phyloP scores from a whole-genome alignment of 2,113 vertebrate genomes.

The Osmerus eperlanus region DNA sequence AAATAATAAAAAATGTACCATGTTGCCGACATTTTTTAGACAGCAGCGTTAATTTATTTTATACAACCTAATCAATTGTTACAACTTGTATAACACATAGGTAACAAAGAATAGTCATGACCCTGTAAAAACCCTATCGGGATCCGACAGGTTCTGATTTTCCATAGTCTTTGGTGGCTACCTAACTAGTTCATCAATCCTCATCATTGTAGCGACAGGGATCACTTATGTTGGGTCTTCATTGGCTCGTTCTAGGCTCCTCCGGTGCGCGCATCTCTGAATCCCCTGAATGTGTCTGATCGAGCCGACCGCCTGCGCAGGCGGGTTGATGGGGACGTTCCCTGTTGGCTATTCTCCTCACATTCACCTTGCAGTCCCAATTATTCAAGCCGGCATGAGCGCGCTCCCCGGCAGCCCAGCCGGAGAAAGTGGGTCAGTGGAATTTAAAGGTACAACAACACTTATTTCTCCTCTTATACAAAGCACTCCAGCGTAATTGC shows the following conservation, averaged over 20 bases:
- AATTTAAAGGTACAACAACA: slow-evolving; percentile 69
- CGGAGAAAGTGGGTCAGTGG: slow-evolving; percentile 73
- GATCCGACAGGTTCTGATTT: too few relatives aligned
- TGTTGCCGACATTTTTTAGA: too few relatives aligned
- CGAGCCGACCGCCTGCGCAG: background rate
- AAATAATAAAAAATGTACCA: too few relatives aligned
- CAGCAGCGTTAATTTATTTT: too few relatives aligned
- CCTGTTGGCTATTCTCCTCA: slow-evolving; percentile 66
- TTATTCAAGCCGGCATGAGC: slow-evolving; percentile 62
- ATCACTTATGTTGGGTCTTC: too few relatives aligned
- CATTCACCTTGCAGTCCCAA: slow-evolving; percentile 72
- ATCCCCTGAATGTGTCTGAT: background rate
- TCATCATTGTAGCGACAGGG: too few relatives aligned
- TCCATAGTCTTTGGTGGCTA: too few relatives aligned
- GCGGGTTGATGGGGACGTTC: slow-evolving; percentile 9
- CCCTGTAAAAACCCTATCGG: too few relatives aligned
- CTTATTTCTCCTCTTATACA: background rate
- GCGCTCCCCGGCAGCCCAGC: slow-evolving; percentile 54
- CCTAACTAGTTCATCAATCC: too few relatives aligned
- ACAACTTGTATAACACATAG: too few relatives aligned
- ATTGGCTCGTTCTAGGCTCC: background rate
- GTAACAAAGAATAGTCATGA: too few relatives aligned
- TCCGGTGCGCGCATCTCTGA: background rate
- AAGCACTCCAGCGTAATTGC: background rate
- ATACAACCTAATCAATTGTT: too few relatives aligned